Percentiles rank a stretch among this genome's conserved stretches.
Evolutionary conservation across 2,888 invertebrate species (phyloP).

Genomic region (Glyphotaelius pellucidus): DNA sequence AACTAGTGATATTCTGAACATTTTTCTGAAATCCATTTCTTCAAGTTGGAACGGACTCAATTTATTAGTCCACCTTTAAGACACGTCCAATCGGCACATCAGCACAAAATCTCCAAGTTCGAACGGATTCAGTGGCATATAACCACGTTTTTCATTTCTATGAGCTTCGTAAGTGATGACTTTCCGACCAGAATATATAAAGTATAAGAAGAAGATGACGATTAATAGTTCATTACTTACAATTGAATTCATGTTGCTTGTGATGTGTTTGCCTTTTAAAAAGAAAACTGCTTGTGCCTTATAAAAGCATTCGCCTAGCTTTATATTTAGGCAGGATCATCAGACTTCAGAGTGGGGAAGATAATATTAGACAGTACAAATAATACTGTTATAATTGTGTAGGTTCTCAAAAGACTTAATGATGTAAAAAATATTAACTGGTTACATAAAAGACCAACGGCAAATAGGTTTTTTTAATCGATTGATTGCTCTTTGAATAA

Average conservation of each 20-base stretch:
- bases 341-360: not conserved
- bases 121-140: too few relatives aligned
- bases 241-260: not conserved
- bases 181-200: too few relatives aligned
- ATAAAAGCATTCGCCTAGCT: not conserved
- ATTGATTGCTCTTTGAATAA: not conserved
- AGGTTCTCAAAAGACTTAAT: too few relatives aligned
- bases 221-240: not conserved
- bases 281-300: not conserved
- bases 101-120: too few relatives aligned
- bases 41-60: too few relatives aligned
- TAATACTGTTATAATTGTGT: not conserved
- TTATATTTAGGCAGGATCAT: not conserved
- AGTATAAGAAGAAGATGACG: not conserved
- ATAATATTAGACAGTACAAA: not conserved
- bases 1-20: too few relatives aligned
- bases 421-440: too few relatives aligned
- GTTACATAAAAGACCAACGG: not conserved
- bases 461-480: not conserved
- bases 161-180: too few relatives aligned
- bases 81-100: too few relatives aligned
- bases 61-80: too few relatives aligned
- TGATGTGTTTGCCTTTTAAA: constrained; percentile 42
- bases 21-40: too few relatives aligned
- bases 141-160: too few relatives aligned